These are phyloP conservation scores for Eustalomyia histrio DNA, from an alignment of 2,888 invertebrate genomes.

Conservation along the genomic window DNA sequence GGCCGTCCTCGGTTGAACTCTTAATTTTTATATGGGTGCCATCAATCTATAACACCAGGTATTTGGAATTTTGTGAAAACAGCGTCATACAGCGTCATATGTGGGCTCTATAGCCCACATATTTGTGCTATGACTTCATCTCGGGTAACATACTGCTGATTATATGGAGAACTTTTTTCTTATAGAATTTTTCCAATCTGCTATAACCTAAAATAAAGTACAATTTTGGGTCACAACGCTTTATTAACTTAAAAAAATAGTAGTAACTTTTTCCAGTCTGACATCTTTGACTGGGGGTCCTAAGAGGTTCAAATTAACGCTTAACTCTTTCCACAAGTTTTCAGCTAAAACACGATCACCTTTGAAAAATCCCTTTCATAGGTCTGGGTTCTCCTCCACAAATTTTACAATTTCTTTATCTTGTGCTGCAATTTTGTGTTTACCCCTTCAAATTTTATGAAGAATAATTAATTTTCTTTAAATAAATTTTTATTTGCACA, in stretches of 20 bases:
- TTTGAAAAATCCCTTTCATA: neutral
- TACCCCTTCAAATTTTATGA: constrained; percentile 6
- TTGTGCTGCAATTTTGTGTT: neutral
- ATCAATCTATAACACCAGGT: constrained; percentile 32
- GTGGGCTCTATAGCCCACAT: neutral
- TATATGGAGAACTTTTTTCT: neutral
- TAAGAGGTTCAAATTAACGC: neutral
- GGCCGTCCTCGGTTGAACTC: neutral
- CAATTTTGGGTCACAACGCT: too few species aligned
- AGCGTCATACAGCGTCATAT: too few species aligned
- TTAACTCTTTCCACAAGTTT: too few species aligned
- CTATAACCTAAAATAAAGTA: neutral
- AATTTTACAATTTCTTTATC: constrained; percentile 7
- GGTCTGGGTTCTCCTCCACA: neutral
- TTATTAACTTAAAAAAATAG: too few species aligned
- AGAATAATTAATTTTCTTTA: constrained; percentile 6
- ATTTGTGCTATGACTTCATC: neutral
- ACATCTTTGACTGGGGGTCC: neutral
- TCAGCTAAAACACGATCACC: neutral
- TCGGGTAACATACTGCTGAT: neutral
- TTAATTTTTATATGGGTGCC: constrained; percentile 21
- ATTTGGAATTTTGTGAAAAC: constrained; percentile 32
- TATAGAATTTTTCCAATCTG: too few species aligned
- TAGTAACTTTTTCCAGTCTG: neutral
- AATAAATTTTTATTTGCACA: too few species aligned